phyloP scores from a whole-genome alignment of 2,888 invertebrate species.

The Idaea aversata region DNA sequence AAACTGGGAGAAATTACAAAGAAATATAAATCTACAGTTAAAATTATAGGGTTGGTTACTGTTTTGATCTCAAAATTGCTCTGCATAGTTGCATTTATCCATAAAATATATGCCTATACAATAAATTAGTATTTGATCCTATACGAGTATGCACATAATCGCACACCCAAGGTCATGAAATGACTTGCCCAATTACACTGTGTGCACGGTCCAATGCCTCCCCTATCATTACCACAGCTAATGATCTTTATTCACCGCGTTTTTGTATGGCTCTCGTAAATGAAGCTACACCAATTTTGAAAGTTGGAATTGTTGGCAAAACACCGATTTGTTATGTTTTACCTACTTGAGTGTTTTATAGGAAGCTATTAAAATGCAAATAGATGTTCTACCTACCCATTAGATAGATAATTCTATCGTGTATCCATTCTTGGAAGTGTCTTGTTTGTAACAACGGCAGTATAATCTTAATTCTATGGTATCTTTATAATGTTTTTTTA shows the following conservation, averaged over 20 bases:
- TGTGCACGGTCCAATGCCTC: conserved; percentile 38
- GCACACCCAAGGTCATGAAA: conserved; percentile 34
- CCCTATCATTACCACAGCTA: conserved; percentile 31
- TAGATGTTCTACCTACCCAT: not conserved
- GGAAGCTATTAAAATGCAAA: not conserved
- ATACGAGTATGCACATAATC: not conserved
- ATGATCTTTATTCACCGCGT: conserved; percentile 39
- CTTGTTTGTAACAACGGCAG: not conserved
- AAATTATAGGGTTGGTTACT: too few species aligned
- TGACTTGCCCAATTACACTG: conserved; percentile 50
- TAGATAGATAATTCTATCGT: not conserved
- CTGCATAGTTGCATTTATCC: too few species aligned
- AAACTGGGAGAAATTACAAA: too few species aligned
- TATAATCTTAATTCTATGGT: too few species aligned
- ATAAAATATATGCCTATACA: not conserved
- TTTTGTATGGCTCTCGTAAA: conserved; percentile 22
- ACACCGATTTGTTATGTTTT: conserved; percentile 3
- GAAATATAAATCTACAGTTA: too few species aligned
- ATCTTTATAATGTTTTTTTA: not conserved
- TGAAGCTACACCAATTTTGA: conserved; percentile 1
- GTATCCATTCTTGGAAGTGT: not conserved
- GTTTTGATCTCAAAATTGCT: too few species aligned
- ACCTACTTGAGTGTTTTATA: not conserved
- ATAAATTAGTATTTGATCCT: not conserved
- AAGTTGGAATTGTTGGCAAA: conserved; percentile 5